phyloP scores from a whole-genome alignment of 53 echinoderm and acorn worm species.

The Stichopus horrens region DNA sequence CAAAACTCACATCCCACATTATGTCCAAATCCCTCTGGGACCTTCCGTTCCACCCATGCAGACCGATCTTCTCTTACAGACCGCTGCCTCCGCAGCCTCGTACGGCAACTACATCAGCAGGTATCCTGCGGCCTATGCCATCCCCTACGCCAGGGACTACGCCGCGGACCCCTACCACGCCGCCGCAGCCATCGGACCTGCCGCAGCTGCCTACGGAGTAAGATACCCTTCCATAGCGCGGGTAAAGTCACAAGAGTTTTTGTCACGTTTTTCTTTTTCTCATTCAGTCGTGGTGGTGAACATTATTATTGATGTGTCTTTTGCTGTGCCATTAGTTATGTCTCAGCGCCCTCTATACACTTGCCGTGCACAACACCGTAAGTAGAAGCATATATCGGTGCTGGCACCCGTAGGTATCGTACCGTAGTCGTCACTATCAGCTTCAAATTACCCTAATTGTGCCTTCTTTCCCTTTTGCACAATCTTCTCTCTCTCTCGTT shows the following conservation, averaged over 20 bases:
- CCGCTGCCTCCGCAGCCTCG: constrained; percentile 78
- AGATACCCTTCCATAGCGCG: constrained; percentile 93
- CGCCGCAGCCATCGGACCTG: constrained; percentile 81
- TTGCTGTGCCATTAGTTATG: constrained; percentile 39
- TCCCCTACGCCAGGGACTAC: constrained; percentile 97
- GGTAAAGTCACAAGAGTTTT: constrained; percentile 77
- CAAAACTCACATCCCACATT: background rate
- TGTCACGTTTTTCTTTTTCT: constrained; percentile 27
- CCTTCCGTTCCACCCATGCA: constrained; percentile 30
- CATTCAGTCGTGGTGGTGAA: constrained; percentile 75
- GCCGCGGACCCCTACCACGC: constrained; percentile 91
- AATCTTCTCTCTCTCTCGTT: background rate
- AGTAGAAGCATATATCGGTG: background rate
- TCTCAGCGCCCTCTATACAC: background rate
- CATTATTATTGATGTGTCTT: constrained; percentile 45
- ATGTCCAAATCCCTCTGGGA: background rate
- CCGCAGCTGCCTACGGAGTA: constrained; percentile 95
- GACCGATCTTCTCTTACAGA: constrained; percentile 99
- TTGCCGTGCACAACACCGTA: background rate
- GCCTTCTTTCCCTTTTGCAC: background rate
- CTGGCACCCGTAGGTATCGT: background rate
- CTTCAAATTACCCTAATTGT: background rate
- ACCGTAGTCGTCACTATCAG: background rate
- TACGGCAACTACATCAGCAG: constrained; percentile 98
- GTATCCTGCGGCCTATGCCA: constrained; percentile 96